Base-by-base conservation (phyloP, 2,113 vertebrate genomes). In the Anarhynchus alexandrinus region DNA sequence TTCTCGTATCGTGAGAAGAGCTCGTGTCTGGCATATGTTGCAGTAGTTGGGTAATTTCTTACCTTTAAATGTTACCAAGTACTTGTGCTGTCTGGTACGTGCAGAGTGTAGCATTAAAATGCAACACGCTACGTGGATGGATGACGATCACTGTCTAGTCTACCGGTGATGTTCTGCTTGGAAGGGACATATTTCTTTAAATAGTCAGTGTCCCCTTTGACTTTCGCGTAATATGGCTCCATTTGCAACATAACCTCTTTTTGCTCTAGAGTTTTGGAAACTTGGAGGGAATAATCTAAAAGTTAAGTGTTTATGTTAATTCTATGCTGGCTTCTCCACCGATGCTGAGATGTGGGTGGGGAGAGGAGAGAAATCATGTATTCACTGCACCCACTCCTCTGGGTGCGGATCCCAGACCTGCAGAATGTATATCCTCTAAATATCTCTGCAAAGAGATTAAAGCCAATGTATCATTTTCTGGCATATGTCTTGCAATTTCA, bases 361-460 rank as follows among this genome's bases (percentile, higher is more conserved):
- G 84, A 97, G 84, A 96, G 78, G 94, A 96, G 95, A 97, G 93
- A 95, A 95, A 95, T 97, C 93, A 94, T 93, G 90, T 95, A 93
- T 94, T 96, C 96, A 87, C 78, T 76, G 93, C 93, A 93, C 96
- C 96, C 94, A 96, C 96, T 97, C 95, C 74, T 92, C 88, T 82
- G 91, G 91, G 86, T 97, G 88, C 4, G 0, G 94, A 97, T 96
- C 93, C 81, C 83, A 95, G 96, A 97, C 94, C 95, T 93, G 94
- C 86, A 80, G 86, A 91, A 93, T 82, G 91, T 86, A 91, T 94
- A 95, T 77, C 51, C 94, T 95, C 86, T 95, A 95, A 96, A 94
- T 97, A 97, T 95, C 95, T 91, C 82, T 95, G 86, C 70, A 69
- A 76, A 94, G 89, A 94, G 55, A 85, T 84, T 82, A 82, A 91